Evolutionary conservation across 37 sponge, comb jelly and placozoan species (phyloP), one percentile per base, ranked within the genome.

Genomic region (Agelas oroides): DNA sequence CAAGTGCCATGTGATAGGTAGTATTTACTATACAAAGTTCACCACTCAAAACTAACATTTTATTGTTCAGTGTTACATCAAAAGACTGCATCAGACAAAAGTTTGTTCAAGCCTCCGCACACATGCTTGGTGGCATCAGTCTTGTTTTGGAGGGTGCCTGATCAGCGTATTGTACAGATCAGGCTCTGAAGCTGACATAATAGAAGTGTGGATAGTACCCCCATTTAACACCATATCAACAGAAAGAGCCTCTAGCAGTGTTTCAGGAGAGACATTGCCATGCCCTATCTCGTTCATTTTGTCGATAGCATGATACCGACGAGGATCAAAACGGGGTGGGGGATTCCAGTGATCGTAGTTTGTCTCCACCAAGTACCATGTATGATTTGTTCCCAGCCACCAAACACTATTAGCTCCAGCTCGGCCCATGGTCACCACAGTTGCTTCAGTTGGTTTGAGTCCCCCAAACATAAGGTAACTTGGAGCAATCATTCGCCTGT

Each of bases 321-420:
- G 69, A 14, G 81, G 27, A n/a, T n/a, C n/a, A n/a, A n/a, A n/a
- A n/a, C n/a, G n/a, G 0, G 96, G 93, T 14, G 96, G 91, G 12
- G 91, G 58, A 16, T 19, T 60, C 96, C 96, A 96, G 59, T 87
- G 90, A 60, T 96, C 96, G 53, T 96, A 96, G 78, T 96, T 96
- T 3, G 96, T 96, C 81, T 96, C 89, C 36, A 96, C 85, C 21
- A 96, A 61, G 59, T 61, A 96, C 96, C 96, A 96, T n/a, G n/a
- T n/a, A n/a, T n/a, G n/a, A 19, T 70, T 36, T 24, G 75, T 41
- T 65, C 87, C 76, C 71, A 95, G 53, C 52, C 46, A 34, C 92
- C 83, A 90, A 11, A 83, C 18, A 52, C 83, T 85, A 23, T 81
- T 11, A 5, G 88, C 90, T 6, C 75, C 53, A 6, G 74, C 28